Conservation (phyloP, 2,113 vertebrate species). For the Heloderma charlesbogerti region DNA sequence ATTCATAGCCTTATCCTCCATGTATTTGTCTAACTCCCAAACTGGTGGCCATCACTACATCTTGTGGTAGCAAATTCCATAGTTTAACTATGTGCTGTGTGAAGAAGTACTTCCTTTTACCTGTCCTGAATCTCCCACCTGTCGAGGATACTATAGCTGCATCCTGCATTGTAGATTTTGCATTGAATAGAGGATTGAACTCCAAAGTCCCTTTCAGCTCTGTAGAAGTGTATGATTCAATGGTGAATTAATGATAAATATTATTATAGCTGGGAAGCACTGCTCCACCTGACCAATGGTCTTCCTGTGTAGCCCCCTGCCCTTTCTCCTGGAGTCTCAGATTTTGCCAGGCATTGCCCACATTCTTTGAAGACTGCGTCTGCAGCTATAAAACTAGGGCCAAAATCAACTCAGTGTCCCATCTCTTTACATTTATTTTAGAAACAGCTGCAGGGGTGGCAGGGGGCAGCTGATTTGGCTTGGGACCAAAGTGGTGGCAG, state of each 20-base stretch:
- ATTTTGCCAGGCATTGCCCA: neutral
- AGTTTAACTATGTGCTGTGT: no score
- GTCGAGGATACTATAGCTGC: no score
- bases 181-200: neutral
- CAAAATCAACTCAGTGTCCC: neutral
- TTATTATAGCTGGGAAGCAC: neutral
- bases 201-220: neutral
- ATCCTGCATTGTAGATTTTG: neutral
- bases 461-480: neutral
- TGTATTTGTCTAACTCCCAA: no score
- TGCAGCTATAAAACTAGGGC: neutral
- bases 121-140: no score
- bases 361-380: neutral
- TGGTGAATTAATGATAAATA: neutral
- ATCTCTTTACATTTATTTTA: neutral
- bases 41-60: no score
- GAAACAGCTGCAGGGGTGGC: neutral
- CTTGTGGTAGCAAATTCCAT: no score
- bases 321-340: neutral
- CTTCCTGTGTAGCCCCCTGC: neutral
- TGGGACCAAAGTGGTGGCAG: neutral
- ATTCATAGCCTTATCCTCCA: no score
- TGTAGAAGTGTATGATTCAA: neutral
- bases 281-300: neutral
- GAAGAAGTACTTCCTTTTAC: no score